Evolutionary conservation across 2,797 vertebrate species (phyloP), one percentile per base, ranked within the genome.

Genomic region (Rhabdomys pumilio): DNA sequence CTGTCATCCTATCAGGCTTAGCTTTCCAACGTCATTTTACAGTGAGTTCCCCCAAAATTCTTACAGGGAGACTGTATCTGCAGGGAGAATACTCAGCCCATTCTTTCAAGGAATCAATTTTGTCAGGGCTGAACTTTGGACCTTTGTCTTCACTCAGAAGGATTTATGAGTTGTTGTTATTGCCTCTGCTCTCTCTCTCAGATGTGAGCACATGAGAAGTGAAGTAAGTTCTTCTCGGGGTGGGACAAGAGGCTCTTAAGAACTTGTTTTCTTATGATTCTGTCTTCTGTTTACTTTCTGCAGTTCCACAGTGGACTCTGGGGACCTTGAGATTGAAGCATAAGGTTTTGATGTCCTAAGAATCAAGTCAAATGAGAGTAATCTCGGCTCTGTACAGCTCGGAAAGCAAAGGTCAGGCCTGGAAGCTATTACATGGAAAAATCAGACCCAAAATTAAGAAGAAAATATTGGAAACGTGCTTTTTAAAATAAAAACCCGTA

Each of bases 401-500:
- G 92, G 61, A 94, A 91, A 82, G 79, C 83, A 95, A 0, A 10
- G 93, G 94, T 89, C 93, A 91, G 47, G 76, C n/a, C 94, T 98
- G 97, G 93, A 96, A 98, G 76, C 93, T 50, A 97, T 97, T 93
- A 95, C 26, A 81, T 41, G 38, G 96, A 96, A 97, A 85, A 63
- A n/a, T 22, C 65, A 93, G 80, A 85, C 82, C 38, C 90, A 75
- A 96, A 94, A 84, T 79, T 53, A 95, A 95, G 73, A 89, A 38
- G 59, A 91, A 95, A 98, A 88, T 96, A 89, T 79, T 96, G 88
- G 83, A 85, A 96, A 44, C 20, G 72, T 44, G 31, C 26, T 67
- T 29, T 50, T 50, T 50, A 50, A 50, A 50, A 50, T 47, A 47
- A 76, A 47, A 47, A n/a, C 11, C 19, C 14, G 44, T 17, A 76